Conservation (phyloP, 2,888 invertebrate genomes). For the Cephus rjabovi region DNA sequence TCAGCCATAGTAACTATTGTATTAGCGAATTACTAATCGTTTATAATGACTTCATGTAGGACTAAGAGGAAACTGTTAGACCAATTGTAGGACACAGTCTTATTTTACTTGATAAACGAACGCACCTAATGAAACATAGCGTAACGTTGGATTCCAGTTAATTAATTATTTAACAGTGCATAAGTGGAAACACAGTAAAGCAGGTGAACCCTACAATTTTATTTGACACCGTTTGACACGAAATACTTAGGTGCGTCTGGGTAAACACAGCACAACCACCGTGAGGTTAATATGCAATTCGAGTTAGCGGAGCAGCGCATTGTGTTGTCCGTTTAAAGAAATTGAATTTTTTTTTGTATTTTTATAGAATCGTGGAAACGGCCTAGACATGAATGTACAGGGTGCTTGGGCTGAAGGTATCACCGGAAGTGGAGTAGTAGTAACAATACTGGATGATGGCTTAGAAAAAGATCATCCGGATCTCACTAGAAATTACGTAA, state of each 20-base stretch:
- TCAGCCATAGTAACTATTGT: no score
- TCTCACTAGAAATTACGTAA: slow-evolving; percentile 90
- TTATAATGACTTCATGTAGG: no score
- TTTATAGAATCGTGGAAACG: slow-evolving; percentile 86
- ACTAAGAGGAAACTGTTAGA: no score
- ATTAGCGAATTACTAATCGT: no score
- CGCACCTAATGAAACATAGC: no score
- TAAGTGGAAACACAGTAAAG: no score
- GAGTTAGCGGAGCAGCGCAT: background rate
- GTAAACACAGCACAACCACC: background rate
- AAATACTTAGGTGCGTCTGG: background rate
- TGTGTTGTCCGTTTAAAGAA: background rate
- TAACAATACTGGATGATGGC: slow-evolving; percentile 97
- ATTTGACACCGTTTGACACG: no score
- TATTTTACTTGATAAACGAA: no score
- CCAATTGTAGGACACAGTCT: no score
- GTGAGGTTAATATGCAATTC: background rate
- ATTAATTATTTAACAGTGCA: no score
- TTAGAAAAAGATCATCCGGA: slow-evolving; percentile 97
- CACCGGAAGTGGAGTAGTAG: slow-evolving; percentile 94
- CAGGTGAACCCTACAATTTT: no score
- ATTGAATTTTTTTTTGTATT: background rate
- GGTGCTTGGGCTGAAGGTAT: slow-evolving; percentile 95
- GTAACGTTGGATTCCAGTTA: no score
- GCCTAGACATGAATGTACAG: slow-evolving; percentile 95